Evolutionary conservation across 2,113 vertebrate genomes (phyloP), one percentile per base, ranked within the genome.

Genomic region (Dendrocopos noguchii): DNA sequence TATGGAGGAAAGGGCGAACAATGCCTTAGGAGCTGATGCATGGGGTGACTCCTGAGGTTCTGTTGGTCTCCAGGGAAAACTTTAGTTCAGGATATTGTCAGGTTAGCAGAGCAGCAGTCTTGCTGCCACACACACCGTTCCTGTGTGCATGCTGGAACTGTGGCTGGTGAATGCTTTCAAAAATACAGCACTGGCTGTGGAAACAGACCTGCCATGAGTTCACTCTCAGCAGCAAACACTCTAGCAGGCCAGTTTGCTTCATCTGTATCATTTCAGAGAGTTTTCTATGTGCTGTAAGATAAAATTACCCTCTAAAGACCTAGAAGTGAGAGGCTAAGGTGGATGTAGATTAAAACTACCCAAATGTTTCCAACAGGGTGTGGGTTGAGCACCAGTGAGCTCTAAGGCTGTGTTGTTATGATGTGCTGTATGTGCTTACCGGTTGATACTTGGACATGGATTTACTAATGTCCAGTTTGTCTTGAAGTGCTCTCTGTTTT

Each of bases 21-120:
- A 10, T 12, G 4, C 42, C 12, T 15, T 19, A 10, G 15, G 39
- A 82, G 46, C 42, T 52, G 71, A 6, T 10, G 20, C 10, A 20
- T 0, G 24, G 8, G 59, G 29, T 42, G 39, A 6, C 34, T 21
- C 31, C 57, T 42, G 7, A 25, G n/a, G 33, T 8, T 70, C 44
- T 59, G n/a, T 27, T 19, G 22, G 29, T 15, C 28, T 56, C 13
- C 39, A 33, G 24, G 2, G 34, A n/a, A 59, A 2, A 19, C 24
- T 18, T 56, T 10, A 2, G 3, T 5, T 22, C 6, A 6, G 19
- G 64, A 2, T 36, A 2, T 2, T 39, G 42, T 20, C 3, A 6
- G 42, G 60, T 2, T 0, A 0, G 31, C 0, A 0, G 42, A 10
- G 47, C 31, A 9, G 4, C 17, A 12, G 25, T 29, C 60, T 29